Base-by-base conservation (phyloP, 2,113 vertebrate genomes). In the Romanogobio albipinnatus region DNA sequence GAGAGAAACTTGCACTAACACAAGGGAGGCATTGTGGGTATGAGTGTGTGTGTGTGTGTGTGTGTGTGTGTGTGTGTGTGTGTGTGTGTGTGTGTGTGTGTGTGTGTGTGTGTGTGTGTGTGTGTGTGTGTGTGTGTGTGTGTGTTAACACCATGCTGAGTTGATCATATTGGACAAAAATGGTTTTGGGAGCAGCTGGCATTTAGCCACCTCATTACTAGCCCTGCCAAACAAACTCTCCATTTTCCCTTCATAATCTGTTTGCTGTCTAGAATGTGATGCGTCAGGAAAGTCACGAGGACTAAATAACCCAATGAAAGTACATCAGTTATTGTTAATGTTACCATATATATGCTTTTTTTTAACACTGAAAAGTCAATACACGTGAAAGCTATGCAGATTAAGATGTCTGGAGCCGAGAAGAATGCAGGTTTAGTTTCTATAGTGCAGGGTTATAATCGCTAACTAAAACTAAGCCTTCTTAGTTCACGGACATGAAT, bases 131-230 rank as follows among this genome's bases (percentile, higher is more conserved):
- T 43, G 33, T 59, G 64, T 59, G 61, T 56, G 75, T 75, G 66
- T 76, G 58, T 49, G 71, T 77, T 53, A 36, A 61, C 76, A 84
- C 58, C 68, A 76, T 56, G 71, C 73, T 86, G 73, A 53, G 77
- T 84, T 62, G 76, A 86, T 75, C 76, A 82, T 58, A 81, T 71
- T 81, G 70, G 43, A 66, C 81, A 81, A 76, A 71, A 84, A 75
- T 74, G 76, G 70, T 87, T 76, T 73, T 58, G 62, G 59, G 78
- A 80, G n/a, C 59, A 85, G 80, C 59, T 87, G 83, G 83, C 79
- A 17, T 80, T 73, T 53, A 80, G 85, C 88, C 88, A 89, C 75
- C 75, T 87, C 85, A 87, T 89, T 89, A 86, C 66, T 83, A 66
- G 53, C 56, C 74, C 84, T 83, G 84, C 56, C 75, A 85, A 79